Conservation (phyloP, 2,113 vertebrate genomes). For the Tonatia bakeri region DNA sequence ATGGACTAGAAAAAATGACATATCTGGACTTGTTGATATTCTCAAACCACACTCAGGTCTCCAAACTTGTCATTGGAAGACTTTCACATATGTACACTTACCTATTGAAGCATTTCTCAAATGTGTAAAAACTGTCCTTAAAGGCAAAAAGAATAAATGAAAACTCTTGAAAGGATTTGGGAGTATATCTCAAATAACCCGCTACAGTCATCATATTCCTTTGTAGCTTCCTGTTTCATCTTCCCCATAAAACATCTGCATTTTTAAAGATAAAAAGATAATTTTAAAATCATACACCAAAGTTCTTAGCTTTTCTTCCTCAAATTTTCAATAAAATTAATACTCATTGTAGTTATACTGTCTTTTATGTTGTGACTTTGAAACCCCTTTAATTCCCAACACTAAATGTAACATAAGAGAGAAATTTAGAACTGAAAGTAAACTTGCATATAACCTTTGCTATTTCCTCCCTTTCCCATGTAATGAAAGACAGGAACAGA, state of each 20-base stretch:
- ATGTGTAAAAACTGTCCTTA: slow-evolving; percentile 2
- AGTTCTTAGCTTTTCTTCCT: neutral
- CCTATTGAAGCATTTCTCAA: slow-evolving; percentile 5
- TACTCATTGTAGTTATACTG: neutral
- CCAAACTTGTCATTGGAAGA: neutral
- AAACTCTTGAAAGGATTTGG: neutral
- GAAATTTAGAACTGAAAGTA: slow-evolving; percentile 14
- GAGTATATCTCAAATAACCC: neutral
- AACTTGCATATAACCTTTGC: neutral
- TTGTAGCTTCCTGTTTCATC: slow-evolving; percentile 36
- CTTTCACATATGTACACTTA: neutral
- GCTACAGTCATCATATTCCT: neutral
- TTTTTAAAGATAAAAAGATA: slow-evolving; percentile 50
- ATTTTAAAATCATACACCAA: slow-evolving; percentile 48
- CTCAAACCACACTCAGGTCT: neutral
- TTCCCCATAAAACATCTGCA: slow-evolving; percentile 1
- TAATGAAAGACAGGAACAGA: neutral
- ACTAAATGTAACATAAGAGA: neutral
- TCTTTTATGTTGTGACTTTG: slow-evolving; percentile 54
- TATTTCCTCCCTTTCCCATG: neutral
- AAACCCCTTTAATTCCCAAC: slow-evolving; percentile 8
- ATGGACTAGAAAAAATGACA: neutral
- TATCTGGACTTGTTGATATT: neutral
- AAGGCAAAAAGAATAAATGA: slow-evolving; percentile 24
- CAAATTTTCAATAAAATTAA: slow-evolving; percentile 35